Evolutionary conservation across 1,140 invertebrate species (phyloP), one percentile per base, ranked within the genome.

Genomic region (Cephus cinctus): DNA sequence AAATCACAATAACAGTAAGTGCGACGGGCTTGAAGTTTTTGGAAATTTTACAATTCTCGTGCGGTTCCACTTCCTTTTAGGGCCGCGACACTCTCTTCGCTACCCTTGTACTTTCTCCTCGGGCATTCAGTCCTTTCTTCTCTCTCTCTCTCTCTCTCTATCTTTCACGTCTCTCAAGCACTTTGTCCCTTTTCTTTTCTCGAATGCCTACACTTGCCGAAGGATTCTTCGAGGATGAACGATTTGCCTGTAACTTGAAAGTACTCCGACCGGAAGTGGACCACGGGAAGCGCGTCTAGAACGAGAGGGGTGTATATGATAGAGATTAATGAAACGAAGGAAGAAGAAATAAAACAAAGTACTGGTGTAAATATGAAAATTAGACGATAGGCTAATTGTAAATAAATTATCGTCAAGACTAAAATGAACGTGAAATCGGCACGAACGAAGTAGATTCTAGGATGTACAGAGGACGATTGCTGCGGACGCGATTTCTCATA

Each of bases 171-270:
- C 43, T 36, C 19, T 35, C 11, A 9, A 27, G 22, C n/a, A 43
- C 25, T 43, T 43, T 43, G 25, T 31, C 42, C 9, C 18, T 20
- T 39, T 42, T 11, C 32, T 20, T n/a, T 31, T 27, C 30, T 18
- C 18, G 43, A 44, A 30, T 22, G 30, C 16, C 12, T 15, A n/a
- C n/a, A n/a, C n/a, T n/a, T n/a, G n/a, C n/a, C n/a, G n/a, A n/a
- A n/a, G n/a, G n/a, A n/a, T n/a, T n/a, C n/a, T n/a, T n/a, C n/a
- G n/a, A n/a, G n/a, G 12, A 36, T 36, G n/a, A 15, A 19, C 11
- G 14, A n/a, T 11, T 12, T 9, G 19, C 18, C 4, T 38, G 11
- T 11, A 19, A 15, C n/a, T 23, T 40, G 9, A 16, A 16, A 3
- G 6, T 18, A n/a, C 11, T 20, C 11, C 9, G 14, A 18, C 14